A percentile compares a stretch with the other conserved stretches of the same genome.
Evolutionary conservation across 2,888 invertebrate genomes (phyloP).

Genomic region (Hypomecis punctinalis): DNA sequence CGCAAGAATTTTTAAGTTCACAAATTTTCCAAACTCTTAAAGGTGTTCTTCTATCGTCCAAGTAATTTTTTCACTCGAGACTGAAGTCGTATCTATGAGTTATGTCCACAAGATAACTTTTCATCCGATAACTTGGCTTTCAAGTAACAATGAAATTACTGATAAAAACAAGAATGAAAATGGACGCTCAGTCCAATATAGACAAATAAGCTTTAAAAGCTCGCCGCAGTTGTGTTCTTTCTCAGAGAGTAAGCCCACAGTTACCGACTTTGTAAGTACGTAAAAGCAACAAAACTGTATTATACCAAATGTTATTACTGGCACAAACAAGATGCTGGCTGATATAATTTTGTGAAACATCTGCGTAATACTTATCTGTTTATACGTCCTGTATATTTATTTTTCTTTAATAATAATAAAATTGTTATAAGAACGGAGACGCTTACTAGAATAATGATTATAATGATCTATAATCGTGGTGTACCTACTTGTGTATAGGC

Average conservation of each 20-base stretch:
- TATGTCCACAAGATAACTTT: no score
- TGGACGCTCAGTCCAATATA: not conserved
- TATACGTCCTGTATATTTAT: constrained; percentile 34
- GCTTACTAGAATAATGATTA: constrained; percentile 79
- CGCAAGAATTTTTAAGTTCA: no score
- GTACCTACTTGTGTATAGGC: constrained; percentile 66
- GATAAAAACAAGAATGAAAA: constrained; percentile 4
- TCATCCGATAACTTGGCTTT: no score
- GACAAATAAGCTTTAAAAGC: constrained; percentile 15
- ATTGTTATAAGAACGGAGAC: constrained; percentile 80
- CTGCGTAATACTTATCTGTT: constrained; percentile 3
- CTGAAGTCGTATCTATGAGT: no score
- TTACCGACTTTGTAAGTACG: constrained; percentile 11
- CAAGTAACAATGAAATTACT: not conserved
- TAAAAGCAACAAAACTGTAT: constrained; percentile 15
- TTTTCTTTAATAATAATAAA: constrained; percentile 64
- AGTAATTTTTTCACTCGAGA: no score
- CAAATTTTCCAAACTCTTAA: no score
- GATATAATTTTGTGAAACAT: constrained; percentile 10
- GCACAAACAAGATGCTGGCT: constrained; percentile 17
- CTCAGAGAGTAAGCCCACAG: constrained; percentile 5
- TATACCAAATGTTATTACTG: constrained; percentile 17
- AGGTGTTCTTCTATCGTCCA: no score
- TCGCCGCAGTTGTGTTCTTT: constrained; percentile 5
- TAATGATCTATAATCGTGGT: constrained; percentile 61